These are phyloP conservation scores for Drosophila tanythrix DNA, from an alignment of 2,888 invertebrate genomes.

Conservation along the genomic window DNA sequence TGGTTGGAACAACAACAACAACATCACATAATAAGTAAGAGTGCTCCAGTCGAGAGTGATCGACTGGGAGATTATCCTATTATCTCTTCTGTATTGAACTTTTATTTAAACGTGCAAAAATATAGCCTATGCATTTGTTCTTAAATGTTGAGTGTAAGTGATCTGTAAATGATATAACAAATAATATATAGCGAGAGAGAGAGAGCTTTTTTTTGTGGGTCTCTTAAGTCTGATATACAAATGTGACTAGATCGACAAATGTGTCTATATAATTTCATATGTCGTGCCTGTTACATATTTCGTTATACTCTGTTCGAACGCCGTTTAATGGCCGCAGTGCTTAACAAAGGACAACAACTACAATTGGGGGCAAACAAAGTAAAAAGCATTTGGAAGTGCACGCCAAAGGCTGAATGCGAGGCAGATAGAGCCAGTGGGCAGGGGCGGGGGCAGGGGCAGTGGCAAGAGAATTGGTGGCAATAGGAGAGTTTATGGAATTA, in stretches of 20 bases:
- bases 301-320: not conserved
- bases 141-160: not conserved
- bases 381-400: slow-evolving; percentile 66
- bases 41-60: not conserved
- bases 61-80: slow-evolving; percentile 6
- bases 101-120: not conserved
- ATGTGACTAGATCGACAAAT: not conserved
- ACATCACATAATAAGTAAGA: not conserved
- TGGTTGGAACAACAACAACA: slow-evolving; percentile 18
- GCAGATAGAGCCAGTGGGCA: slow-evolving; percentile 1
- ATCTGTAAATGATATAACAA: not conserved
- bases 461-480: not conserved
- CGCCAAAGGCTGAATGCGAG: slow-evolving; percentile 48
- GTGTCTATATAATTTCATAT: not conserved
- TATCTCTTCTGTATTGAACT: not conserved
- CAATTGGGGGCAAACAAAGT: slow-evolving; percentile 54
- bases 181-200: not conserved
- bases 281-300: not conserved
- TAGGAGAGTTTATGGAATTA: not conserved
- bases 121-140: not conserved
- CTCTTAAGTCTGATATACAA: not conserved
- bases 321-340: slow-evolving; percentile 12
- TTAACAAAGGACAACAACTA: slow-evolving; percentile 12
- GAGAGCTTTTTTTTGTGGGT: not conserved
- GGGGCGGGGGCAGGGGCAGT: not conserved